These are phyloP conservation scores for Gracilinanus agilis DNA, from an alignment of 2,113 vertebrate genomes.

Conservation along the genomic window DNA sequence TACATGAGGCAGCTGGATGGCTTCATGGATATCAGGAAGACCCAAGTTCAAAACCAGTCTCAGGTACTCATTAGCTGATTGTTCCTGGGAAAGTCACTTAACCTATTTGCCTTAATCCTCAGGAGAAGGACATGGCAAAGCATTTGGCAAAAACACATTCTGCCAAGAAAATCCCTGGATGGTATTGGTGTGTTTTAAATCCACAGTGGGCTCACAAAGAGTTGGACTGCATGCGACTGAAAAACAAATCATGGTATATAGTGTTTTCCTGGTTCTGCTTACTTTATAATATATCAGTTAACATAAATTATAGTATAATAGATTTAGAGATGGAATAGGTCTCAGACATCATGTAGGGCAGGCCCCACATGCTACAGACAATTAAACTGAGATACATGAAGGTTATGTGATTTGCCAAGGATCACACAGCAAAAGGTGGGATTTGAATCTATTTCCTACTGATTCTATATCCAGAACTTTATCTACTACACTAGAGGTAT, in stretches of 20 bases:
- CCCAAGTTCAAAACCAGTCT: neutral
- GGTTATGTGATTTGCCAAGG: neutral
- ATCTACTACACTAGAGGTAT: neutral
- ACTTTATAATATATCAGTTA: neutral
- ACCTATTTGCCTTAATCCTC: neutral
- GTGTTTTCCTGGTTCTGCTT: neutral
- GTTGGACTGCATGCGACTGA: neutral
- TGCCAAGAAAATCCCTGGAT: neutral
- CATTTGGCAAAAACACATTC: neutral
- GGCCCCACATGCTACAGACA: neutral
- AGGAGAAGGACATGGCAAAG: neutral
- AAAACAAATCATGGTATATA: neutral
- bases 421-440: neutral
- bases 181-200: neutral
- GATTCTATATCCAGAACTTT: neutral
- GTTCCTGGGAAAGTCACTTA: neutral
- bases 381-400: neutral
- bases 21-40: neutral
- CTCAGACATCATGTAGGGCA: neutral
- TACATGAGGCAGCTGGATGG: neutral
- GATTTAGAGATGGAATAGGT: neutral
- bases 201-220: neutral
- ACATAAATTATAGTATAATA: neutral
- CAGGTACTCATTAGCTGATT: neutral
- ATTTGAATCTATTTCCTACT: neutral